Base-by-base conservation (phyloP, 1,140 invertebrate genomes). In the Papilio glaucus region DNA sequence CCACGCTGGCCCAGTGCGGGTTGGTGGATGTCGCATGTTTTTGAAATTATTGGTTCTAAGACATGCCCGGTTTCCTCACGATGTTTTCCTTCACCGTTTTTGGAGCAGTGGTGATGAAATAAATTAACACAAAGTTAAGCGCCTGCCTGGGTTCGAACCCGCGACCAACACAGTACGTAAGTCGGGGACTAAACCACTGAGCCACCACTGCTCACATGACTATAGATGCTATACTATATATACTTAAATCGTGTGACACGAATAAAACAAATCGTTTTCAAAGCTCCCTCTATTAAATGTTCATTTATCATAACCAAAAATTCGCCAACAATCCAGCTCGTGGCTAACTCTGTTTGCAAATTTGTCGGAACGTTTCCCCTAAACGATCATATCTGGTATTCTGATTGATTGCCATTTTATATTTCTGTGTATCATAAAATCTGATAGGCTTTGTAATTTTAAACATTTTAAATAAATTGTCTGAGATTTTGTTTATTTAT, bases 221-320 rank as follows among this genome's bases (percentile, higher is more conserved):
- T 49, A 18, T 21, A 6, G n/a, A 49, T 18, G 15, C 6, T 42
- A n/a, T 15, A 5, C 13, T 12, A 0, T 1, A 21, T 49, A 12
- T 49, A 21, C 18, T 49, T 49, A 21, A 49, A 49, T 49, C 15
- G 15, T 21, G 18, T 7, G 15, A 49, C 18, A 24, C 13, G 8
- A 10, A 9, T 53, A 53, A 53, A 24, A 53, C 49, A 53, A 53
- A 53, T 53, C 49, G 49, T 24, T 53, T 53, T 18, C 49, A 9
- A 53, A 49, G 42, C 42, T 24, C 18, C 49, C 18, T 53, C 49
- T 18, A 53, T 53, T 53, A 53, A 53, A 24, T 1, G 9, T 24
- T 24, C 49, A 53, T 53, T 53, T 53, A 53, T 53, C 49, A 53
- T 53, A 53, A 53, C 49, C 49, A 53, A 53, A 53, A 53, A 53